Base-by-base conservation (phyloP, 2,113 vertebrate species). In the Sakesphorus luctuosus region DNA sequence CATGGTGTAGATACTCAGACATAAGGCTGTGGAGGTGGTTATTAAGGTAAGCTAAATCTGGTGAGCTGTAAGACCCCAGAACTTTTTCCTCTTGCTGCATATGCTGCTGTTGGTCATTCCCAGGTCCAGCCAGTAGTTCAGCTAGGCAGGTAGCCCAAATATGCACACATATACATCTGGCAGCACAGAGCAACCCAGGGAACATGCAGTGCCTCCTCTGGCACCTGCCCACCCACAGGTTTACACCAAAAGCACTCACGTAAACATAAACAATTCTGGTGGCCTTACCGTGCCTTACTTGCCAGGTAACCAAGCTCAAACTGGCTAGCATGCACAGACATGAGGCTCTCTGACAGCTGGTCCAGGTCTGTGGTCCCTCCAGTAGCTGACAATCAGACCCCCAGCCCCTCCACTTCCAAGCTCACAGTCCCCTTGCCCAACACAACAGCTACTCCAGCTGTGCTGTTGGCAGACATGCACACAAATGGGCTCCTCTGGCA, bases 321-420 rank as follows among this genome's bases (percentile, higher is more conserved):
- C 35, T 72, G 59, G n/a, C 40, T 17, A 53, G 49, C 8, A 10
- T 0, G 3, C 12, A 31, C 0, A 3, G 3, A 43, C 15, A 23
- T 0, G 0, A 33, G n/a, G 17, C 15, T 49, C 44, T 72, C 50
- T 78, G 56, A 31, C 8, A 47, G 20, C 40, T 56, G 20, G 14
- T 36, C 43, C 13, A 20, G 12, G n/a, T 11, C 55, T 74, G 0
- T 7, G 5, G 20, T 35, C 12, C 23, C 26, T 59, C 25, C 66
- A 46, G 17, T 13, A 71, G 35, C 28, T 43, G 24, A 2, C 6
- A 9, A 20, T 33, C 59, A 81, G 33, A 58, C 1, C 5, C 26
- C 12, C 66, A 55, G 14, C 28, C 59, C 12, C 29, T 36, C 18
- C 12, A 36, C 15, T n/a, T 23, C 46, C 33, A 46, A 77, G 35